Conservation (phyloP, 2,113 vertebrate genomes). For the Nipponia nippon region DNA sequence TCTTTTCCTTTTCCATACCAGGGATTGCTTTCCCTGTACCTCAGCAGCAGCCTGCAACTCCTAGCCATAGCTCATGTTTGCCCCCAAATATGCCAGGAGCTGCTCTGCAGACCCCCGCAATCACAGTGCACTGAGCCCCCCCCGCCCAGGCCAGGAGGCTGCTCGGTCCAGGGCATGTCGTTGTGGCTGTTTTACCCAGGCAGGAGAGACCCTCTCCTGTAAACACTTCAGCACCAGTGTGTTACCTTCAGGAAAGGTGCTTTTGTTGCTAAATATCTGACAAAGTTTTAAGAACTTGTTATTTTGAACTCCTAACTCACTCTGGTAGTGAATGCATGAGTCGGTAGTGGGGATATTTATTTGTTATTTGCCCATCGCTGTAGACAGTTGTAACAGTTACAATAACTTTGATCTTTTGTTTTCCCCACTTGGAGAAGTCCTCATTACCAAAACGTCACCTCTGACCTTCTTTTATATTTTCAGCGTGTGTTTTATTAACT, state of each 20-base stretch:
- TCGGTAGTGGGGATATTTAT: neutral
- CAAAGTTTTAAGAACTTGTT: neutral
- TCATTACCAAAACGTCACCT: conserved; percentile 61
- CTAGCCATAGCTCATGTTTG: neutral
- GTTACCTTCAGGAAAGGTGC: neutral
- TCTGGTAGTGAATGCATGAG: neutral
- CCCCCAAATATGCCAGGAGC: neutral
- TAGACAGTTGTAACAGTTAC: conserved; percentile 45
- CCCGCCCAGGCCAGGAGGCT: neutral
- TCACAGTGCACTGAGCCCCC: neutral
- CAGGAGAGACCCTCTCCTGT: neutral
- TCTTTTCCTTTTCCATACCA: neutral
- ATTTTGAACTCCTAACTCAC: neutral
- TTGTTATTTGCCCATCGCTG: neutral
- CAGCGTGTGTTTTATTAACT: conserved; percentile 67
- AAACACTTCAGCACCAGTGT: neutral
- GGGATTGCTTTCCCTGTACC: neutral
- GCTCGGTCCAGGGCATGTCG: fast-evolving
- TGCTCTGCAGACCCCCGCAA: fast-evolving
- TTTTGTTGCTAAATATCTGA: neutral
- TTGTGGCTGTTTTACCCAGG: neutral
- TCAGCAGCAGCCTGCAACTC: fast-evolving
- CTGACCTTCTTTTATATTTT: conserved; percentile 69
- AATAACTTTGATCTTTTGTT: conserved; percentile 61
- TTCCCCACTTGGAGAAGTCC: conserved; percentile 59